These are phyloP conservation scores for Adelges cooleyi DNA, from an alignment of 1,140 invertebrate genomes.

Conservation along the genomic window DNA sequence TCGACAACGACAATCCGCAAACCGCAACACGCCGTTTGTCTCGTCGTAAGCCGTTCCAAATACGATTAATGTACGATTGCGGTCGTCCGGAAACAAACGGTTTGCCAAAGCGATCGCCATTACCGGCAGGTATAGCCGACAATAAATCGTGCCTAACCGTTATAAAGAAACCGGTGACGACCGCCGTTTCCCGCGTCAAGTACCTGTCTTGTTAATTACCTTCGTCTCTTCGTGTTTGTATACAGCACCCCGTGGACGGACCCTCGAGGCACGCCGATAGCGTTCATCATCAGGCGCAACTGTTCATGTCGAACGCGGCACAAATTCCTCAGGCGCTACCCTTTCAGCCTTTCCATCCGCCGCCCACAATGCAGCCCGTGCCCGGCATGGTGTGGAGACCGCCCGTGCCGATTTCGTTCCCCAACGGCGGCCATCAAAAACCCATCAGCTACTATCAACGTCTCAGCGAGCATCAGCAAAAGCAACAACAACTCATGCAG, in stretches of 20 bases:
- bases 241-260: neutral
- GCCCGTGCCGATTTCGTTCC: neutral
- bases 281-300: neutral
- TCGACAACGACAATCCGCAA: too few relatives aligned
- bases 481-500: neutral
- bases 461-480: neutral
- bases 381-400: neutral
- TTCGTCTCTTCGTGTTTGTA: too few relatives aligned
- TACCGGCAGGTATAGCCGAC: too few relatives aligned
- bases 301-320: neutral
- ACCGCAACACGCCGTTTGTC: too few relatives aligned
- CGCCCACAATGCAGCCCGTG: neutral
- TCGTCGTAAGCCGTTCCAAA: too few relatives aligned
- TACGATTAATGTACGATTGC: too few relatives aligned
- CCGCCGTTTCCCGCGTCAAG: too few relatives aligned
- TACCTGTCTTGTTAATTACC: too few relatives aligned
- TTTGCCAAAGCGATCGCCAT: too few relatives aligned
- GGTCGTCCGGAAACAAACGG: too few relatives aligned
- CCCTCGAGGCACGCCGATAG: neutral
- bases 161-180: too few relatives aligned
- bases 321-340: neutral
- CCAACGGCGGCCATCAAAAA: neutral
- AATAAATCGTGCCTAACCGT: too few relatives aligned
- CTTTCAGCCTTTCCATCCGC: constrained; percentile 16
- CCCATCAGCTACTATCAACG: neutral